phyloP scores from a whole-genome alignment of 2,797 vertebrate genomes.

The Spheniscus humboldti region DNA sequence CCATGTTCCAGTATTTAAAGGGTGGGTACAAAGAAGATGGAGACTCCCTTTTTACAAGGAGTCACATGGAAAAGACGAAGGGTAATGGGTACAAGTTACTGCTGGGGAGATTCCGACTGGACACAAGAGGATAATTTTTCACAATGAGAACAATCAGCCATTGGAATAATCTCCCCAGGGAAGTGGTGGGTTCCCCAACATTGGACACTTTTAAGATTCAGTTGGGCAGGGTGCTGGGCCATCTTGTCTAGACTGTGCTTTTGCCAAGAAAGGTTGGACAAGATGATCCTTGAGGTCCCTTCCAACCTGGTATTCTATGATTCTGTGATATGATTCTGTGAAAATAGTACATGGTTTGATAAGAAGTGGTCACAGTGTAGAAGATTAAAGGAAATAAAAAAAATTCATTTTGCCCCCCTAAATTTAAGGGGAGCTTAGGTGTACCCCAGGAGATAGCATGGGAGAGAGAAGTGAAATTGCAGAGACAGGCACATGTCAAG shows the following conservation, averaged over 20 bases:
- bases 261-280: not conserved
- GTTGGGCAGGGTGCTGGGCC: not conserved
- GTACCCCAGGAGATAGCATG: not conserved
- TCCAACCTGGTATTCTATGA: not conserved
- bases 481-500: not conserved
- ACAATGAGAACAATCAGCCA: not conserved
- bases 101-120: not conserved
- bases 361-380: not conserved
- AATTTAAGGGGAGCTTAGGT: not conserved
- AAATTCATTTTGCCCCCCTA: not conserved
- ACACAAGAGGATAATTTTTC: not conserved
- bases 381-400: not conserved
- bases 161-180: not conserved
- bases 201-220: not conserved
- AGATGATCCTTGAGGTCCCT: not conserved
- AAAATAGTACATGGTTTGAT: not conserved
- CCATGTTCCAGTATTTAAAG: not conserved
- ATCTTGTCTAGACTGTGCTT: not conserved
- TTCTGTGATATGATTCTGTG: not conserved
- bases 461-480: not conserved
- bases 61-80: not conserved
- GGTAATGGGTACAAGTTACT: not conserved
- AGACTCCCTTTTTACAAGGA: not conserved
- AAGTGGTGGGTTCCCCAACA: not conserved
- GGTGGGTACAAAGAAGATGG: not conserved